phyloP scores from a whole-genome alignment of 2,113 vertebrate species.

The Platichthys stellatus region DNA sequence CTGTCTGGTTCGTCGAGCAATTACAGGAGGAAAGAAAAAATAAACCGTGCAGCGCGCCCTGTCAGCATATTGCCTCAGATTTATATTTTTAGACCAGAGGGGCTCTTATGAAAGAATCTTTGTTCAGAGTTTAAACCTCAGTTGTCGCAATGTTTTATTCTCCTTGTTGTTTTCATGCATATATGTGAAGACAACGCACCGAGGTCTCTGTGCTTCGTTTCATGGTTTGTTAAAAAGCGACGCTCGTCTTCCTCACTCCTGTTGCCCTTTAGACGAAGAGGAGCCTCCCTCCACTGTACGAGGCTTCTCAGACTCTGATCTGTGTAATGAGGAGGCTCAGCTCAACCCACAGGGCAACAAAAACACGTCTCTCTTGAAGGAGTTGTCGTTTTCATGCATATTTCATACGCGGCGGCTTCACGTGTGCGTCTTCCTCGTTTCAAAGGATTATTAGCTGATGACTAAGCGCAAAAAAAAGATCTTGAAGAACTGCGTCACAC shows the following conservation, averaged over 20 bases:
- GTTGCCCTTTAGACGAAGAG: conserved; percentile 22
- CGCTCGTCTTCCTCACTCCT: neutral
- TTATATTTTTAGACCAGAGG: conserved; percentile 31
- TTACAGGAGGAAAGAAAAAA: conserved; percentile 23
- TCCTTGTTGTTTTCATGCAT: conserved; percentile 23
- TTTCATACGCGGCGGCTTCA: conserved; percentile 44
- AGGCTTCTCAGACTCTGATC: conserved; percentile 27
- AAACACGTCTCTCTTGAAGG: conserved; percentile 32
- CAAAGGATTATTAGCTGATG: conserved; percentile 68
- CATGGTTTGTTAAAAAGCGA: conserved; percentile 4
- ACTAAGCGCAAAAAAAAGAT: conserved; percentile 44
- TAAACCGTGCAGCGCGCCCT: conserved; percentile 38
- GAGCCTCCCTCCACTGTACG: neutral
- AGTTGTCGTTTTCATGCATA: conserved; percentile 39
- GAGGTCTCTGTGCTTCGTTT: conserved; percentile 30
- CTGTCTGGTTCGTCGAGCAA: conserved; percentile 58
- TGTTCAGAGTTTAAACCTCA: conserved; percentile 33
- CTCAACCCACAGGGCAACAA: conserved; percentile 37
- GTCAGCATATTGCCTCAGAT: conserved; percentile 58
- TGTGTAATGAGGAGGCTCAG: conserved; percentile 17
- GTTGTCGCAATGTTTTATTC: neutral
- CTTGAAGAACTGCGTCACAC: conserved; percentile 47
- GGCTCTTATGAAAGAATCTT: conserved; percentile 32
- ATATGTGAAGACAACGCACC: conserved; percentile 6
- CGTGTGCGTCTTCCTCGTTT: conserved; percentile 37